Conservation (phyloP, 2,888 invertebrate species). For the Dendrolimus pini region DNA sequence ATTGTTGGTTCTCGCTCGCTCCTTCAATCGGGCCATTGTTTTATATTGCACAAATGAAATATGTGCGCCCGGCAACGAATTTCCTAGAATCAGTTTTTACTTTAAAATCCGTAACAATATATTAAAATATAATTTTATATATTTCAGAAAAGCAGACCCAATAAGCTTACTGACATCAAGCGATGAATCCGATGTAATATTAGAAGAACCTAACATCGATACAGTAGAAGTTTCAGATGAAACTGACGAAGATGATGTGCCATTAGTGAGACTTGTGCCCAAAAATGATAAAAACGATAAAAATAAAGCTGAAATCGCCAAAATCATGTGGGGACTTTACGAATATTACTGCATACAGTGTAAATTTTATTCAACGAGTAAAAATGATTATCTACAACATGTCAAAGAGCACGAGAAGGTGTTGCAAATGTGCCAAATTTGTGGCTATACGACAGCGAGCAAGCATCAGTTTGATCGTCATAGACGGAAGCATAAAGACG, state of each 20-base stretch:
- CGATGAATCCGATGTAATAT: constrained; percentile 62
- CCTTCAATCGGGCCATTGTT: too few relatives aligned
- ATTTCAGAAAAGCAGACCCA: constrained; percentile 38
- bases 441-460: constrained; percentile 43
- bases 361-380: constrained; percentile 18
- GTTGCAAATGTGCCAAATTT: constrained; percentile 39
- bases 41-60: too few relatives aligned
- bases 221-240: constrained; percentile 51
- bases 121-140: neutral
- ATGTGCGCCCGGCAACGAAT: too few relatives aligned
- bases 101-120: too few relatives aligned
- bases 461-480: constrained; percentile 35
- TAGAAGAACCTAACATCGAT: constrained; percentile 58
- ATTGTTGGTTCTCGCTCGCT: too few relatives aligned
- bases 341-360: constrained; percentile 45
- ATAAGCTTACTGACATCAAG: constrained; percentile 59
- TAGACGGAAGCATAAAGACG: constrained; percentile 39
- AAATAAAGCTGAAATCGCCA: constrained; percentile 7
- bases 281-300: constrained; percentile 11
- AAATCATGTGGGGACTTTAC: constrained; percentile 24
- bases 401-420: constrained; percentile 17
- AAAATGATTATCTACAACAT: constrained; percentile 23
- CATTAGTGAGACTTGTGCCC: constrained; percentile 34
- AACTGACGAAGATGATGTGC: constrained; percentile 58
- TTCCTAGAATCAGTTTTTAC: too few relatives aligned